These are phyloP conservation scores for Embiotoca jacksoni DNA, from an alignment of 2,113 vertebrate genomes.

Conservation along the genomic window DNA sequence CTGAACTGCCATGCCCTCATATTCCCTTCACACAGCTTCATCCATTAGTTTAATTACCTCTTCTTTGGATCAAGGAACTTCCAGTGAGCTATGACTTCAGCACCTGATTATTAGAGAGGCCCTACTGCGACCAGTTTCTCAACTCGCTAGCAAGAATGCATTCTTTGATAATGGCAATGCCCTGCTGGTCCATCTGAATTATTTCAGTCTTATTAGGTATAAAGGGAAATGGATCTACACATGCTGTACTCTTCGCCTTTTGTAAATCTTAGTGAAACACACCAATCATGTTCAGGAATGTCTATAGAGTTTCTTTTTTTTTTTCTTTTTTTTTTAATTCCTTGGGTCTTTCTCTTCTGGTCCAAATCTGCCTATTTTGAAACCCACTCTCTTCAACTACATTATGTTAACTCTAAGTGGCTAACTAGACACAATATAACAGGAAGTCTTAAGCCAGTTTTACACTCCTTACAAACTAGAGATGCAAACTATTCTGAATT, in stretches of 20 bases:
- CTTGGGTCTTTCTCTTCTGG: not conserved
- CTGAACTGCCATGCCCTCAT: conserved; percentile 34
- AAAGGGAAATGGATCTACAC: conserved; percentile 2
- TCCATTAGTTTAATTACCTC: conserved; percentile 70
- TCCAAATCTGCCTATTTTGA: conserved; percentile 1
- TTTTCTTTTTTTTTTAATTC: not conserved
- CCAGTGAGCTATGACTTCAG: conserved; percentile 41
- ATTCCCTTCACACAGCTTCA: conserved; percentile 55
- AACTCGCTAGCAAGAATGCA: conserved; percentile 14
- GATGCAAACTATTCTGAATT: too few species aligned
- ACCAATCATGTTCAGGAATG: not conserved
- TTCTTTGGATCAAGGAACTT: conserved; percentile 53
- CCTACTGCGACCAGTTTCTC: conserved; percentile 30
- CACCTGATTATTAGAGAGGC: conserved; percentile 46
- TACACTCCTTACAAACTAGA: not conserved
- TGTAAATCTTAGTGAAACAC: conserved; percentile 13
- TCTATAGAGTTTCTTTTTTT: not conserved
- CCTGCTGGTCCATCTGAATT: conserved; percentile 34
- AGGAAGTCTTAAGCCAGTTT: not conserved
- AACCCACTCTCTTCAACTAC: not conserved
- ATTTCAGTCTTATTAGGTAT: conserved; percentile 17
- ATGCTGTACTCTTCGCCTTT: conserved; percentile 13
- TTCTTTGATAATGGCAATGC: conserved; percentile 41
- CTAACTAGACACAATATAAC: not conserved
- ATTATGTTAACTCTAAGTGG: not conserved